Base-by-base conservation (phyloP, 2,888 invertebrate genomes). In the Pachycephus smyrnensis region DNA sequence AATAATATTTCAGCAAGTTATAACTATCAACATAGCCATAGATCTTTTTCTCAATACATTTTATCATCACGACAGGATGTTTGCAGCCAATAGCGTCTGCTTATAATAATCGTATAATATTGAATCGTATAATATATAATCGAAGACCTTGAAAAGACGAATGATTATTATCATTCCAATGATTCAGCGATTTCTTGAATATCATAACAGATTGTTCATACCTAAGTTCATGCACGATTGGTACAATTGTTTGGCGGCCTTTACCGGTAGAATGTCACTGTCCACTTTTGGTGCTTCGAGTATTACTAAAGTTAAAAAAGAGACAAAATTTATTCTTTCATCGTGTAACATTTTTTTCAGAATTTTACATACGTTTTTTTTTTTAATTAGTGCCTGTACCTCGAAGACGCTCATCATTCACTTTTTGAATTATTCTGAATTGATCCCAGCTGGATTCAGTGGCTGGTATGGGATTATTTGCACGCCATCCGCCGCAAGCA, bases 401-500 rank as follows among this genome's bases (percentile, higher is more conserved):
- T 86, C 87, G 85, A 12, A 91, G 82, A 76, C 87, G 86, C 4
- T 78, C 69, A 30, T 86, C 87, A 1, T 91, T 82, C 68, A 86
- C 86, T 75, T 90, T 86, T 32, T 86, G 86, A 3, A 90, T 85
- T 12, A 90, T 77, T 75, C 90, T 87, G 80, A 92, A 92, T 80
- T 90, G 90, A 76, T 89, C 90, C 86, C 88, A 89, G 36, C 89
- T 86, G 3, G 86, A 83, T 68, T 87, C 87, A 0, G 88, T 87
- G 1, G 86, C 15, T 86, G 87, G 15, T 84, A 86, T 69, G 82
- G 85, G 12, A 87, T 87, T 6, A 85, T 86, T 30, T 90, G 90
- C n/a, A 91, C 75, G 73, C 90, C 91, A 91, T 4, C 89, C 87
- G 1, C 92, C 92, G 83, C 92, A 92, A 11, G 91, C 87, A 78